phyloP scores from a whole-genome alignment of 1,140 invertebrate genomes.

The Calliphora vicina region DNA sequence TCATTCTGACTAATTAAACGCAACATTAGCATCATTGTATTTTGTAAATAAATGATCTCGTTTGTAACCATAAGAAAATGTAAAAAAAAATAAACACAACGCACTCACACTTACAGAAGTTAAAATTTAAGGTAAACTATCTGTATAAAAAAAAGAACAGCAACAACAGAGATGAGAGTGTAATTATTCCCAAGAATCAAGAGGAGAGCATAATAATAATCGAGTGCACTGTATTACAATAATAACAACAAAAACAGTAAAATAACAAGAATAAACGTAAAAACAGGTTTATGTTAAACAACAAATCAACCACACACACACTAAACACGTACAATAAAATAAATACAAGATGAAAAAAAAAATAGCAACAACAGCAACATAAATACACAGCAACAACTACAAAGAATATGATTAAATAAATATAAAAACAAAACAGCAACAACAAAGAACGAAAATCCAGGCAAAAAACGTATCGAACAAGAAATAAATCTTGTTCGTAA shows the following conservation, averaged over 20 bases:
- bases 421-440: neutral
- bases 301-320: neutral
- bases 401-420: conserved; percentile 38
- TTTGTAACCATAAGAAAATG: neutral
- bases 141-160: neutral
- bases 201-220: neutral
- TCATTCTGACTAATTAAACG: too few relatives aligned
- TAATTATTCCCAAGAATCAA: neutral
- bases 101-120: too few relatives aligned
- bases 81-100: neutral
- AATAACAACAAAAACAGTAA: neutral
- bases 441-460: neutral
- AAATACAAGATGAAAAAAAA: too few relatives aligned
- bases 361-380: neutral
- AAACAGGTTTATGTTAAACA: neutral
- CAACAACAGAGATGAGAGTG: neutral
- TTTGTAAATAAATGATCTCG: neutral
- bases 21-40: neutral
- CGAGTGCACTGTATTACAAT: neutral
- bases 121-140: neutral
- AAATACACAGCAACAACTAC: conserved; percentile 35
- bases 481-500: conserved; percentile 37
- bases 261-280: conserved; percentile 3
- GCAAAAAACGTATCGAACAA: conserved; percentile 16
- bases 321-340: too few relatives aligned